Evolutionary conservation across 2,888 invertebrate species (phyloP), one percentile per base, ranked within the genome.

Genomic region (Scaptomyza tumidula): DNA sequence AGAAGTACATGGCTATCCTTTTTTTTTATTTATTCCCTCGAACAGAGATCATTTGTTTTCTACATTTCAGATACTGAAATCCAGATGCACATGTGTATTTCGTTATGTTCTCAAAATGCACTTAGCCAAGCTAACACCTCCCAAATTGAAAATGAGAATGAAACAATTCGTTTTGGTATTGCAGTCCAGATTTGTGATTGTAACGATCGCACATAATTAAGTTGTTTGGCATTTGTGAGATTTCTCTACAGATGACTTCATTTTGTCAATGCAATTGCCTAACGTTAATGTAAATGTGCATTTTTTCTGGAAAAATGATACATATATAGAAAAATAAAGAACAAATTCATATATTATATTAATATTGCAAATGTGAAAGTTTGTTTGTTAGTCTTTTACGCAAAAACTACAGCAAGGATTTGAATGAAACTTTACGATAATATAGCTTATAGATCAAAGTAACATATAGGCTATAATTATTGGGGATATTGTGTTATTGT

Each of bases 1-100:
- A 82, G 75, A 86, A 82, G 50, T 74, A 44, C 44, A 16, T 2
- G 35, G 56, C 50, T 43, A 29, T 39, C 50, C 50, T n/a, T 31
- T 37, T 31, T 19, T 16, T 41, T 31, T 19, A n/a, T 41, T 71
- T 66, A 80, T 75, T 84, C 78, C 71, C 64, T 61, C 46, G 71
- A 74, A 78, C 55, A 35, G 74, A 84, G 82, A 83, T 83, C 87
- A 83, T 83, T 83, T 68, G 69, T 86, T 74, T 76, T 63, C 67
- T 19, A 44, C 46, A 13, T 16, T 33, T 19, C 46, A 10, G 35
- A 43, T 13, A 13, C 43, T 19, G 10, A 11, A 37, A 37, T 16
- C 35, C 19, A 31, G 14, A 11, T 31, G 45, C 14, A 41, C 50
- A 45, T 37, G 50, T 63, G 31, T 62, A 44, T 29, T 54, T n/a